Evolutionary conservation across 1,140 invertebrate species (phyloP).

Genomic region (roundworm (Caenorhabditis elegans)): WBcel235 BX284604.4:13111001-13111500

Average conservation of each 20-base stretch:
- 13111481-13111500: too few species aligned
- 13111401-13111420: constrained; percentile 74
- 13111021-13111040: constrained; percentile 20
- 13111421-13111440: not conserved
- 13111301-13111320: constrained; percentile 50
- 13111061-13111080: not conserved
- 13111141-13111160: not conserved
- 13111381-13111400: constrained; percentile 89
- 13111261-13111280: constrained; percentile 85
- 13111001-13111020: not conserved
- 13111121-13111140: not conserved
- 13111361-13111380: constrained; percentile 76
- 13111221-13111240: constrained; percentile 85
- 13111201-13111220: constrained; percentile 74
- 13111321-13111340: constrained; percentile 64
- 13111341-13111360: constrained; percentile 69
- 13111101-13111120: constrained; percentile 22
- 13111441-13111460: too few species aligned
- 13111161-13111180: not conserved
- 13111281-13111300: constrained; percentile 70
- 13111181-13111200: constrained; percentile 57
- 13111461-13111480: too few species aligned
- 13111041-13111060: not conserved
- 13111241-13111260: constrained; percentile 81
- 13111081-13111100: not conserved